Evolutionary conservation across 23 tunicate genomes (phyloP), one percentile per base, ranked within the genome.

Genomic region (Botrylloides violaceus): DNA sequence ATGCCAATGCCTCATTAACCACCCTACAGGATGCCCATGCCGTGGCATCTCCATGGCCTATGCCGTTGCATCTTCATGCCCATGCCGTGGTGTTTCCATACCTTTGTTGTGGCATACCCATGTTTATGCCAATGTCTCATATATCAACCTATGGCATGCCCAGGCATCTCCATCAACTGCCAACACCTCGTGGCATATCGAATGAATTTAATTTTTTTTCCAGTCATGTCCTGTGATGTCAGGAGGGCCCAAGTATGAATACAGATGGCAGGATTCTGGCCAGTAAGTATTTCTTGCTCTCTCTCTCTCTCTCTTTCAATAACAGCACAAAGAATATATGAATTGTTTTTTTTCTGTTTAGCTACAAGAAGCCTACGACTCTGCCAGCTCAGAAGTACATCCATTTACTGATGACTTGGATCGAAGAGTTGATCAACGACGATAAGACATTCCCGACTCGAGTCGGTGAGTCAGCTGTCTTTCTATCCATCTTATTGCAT

Each of bases 141-240:
- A n/a, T n/a, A n/a, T n/a, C n/a, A n/a, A n/a, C n/a, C n/a, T n/a
- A n/a, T n/a, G n/a, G n/a, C n/a, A n/a, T n/a, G n/a, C n/a, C n/a
- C n/a, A n/a, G n/a, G n/a, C n/a, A n/a, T n/a, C n/a, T 47, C 55
- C 55, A 47, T 12, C 18, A 12, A 47, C 55, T 18, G 18, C 55
- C 18, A 47, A 47, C 18, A 18, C 18, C 55, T 47, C 18, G 18
- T 18, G 18, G 12, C 55, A 18, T 47, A 47, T 18, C 18, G 12
- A 12, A 22, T 59, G 29, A 59, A 22, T 5, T 6, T 12, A 26
- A 23, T 25, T 22, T 62, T 31, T 19, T 49, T 48, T 61, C 3
- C 37, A 90, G 97, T 63, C 97, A 29, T 90, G 97, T 77, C 97
- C 97, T 2, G 76, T 90, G 34, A 90, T 90, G 97, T 90, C 90